Percentiles rank a stretch among this genome's conserved stretches.
Evolutionary conservation across 2,113 vertebrate species (phyloP).

Genomic region (Orientallactaga bullata): DNA sequence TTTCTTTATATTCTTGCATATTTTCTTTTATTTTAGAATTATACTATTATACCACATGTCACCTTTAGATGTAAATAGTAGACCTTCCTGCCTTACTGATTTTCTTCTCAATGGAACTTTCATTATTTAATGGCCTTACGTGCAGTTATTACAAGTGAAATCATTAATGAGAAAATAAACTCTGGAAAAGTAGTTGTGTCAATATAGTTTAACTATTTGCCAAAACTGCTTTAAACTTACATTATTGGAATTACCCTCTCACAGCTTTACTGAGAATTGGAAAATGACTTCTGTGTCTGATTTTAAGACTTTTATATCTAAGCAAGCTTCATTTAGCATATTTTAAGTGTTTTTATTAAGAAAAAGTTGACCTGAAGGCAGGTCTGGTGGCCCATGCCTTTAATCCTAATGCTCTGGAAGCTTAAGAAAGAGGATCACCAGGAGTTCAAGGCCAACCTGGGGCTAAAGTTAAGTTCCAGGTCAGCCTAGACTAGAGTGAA

Average conservation of each 20-base stretch:
- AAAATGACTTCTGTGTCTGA: slow-evolving; percentile 18
- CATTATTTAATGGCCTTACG: slow-evolving; percentile 40
- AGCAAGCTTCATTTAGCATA: too few species aligned
- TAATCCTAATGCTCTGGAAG: too few species aligned
- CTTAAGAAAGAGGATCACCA: too few species aligned
- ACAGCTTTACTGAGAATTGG: slow-evolving; percentile 24
- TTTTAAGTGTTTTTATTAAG: too few species aligned
- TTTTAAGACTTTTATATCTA: too few species aligned
- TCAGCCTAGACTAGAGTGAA: too few species aligned
- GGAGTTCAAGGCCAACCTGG: too few species aligned
- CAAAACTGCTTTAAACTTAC: slow-evolving; percentile 41
- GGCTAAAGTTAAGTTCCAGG: too few species aligned
- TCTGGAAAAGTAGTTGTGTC: neutral
- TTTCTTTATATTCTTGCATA: slow-evolving; percentile 34
- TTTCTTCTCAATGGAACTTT: slow-evolving; percentile 96
- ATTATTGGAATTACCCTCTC: neutral
- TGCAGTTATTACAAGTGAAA: neutral
- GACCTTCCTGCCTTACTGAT: slow-evolving; percentile 99
- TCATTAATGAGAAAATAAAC: too few species aligned
- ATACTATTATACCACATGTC: slow-evolving; percentile 99
- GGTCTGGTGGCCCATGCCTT: too few species aligned
- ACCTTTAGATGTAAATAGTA: slow-evolving; percentile 98
- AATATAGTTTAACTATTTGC: neutral
- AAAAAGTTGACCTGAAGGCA: too few species aligned
- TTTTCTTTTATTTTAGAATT: slow-evolving; percentile 89